Percentiles rank a stretch among this genome's conserved stretches.
Evolutionary conservation across 2,113 vertebrate species (phyloP).

Genomic region (Jaculus jaculus): DNA sequence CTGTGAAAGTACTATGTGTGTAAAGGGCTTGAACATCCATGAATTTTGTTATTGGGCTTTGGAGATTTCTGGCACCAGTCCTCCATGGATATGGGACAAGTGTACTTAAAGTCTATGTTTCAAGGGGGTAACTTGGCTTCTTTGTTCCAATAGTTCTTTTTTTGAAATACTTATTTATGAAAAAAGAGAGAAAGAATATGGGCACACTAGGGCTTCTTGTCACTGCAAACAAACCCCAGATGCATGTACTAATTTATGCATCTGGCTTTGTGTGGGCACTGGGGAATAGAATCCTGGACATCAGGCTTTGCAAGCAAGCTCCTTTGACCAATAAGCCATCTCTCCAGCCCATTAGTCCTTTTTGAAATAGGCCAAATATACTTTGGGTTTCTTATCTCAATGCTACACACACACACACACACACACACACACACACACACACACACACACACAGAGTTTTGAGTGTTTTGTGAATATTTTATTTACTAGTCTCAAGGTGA

Average conservation of each 20-base stretch:
- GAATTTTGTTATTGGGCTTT: neutral
- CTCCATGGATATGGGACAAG: neutral
- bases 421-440: neutral
- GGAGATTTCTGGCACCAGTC: neutral
- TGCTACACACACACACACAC: neutral
- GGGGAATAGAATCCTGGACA: too few relatives aligned
- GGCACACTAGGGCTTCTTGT: too few relatives aligned
- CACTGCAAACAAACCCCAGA: too few relatives aligned
- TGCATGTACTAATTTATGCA: too few relatives aligned
- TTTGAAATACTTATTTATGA: too few relatives aligned
- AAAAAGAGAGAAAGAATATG: too few relatives aligned
- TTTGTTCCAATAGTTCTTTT: neutral
- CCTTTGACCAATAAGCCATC: too few relatives aligned
- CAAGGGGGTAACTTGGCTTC: neutral
- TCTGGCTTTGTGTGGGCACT: too few relatives aligned
- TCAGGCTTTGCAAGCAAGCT: too few relatives aligned
- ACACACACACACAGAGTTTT: neutral
- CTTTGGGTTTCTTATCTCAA: slow-evolving; percentile 44
- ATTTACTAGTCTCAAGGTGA: neutral
- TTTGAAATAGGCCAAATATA: slow-evolving; percentile 28
- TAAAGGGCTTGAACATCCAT: neutral
- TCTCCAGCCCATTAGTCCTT: neutral
- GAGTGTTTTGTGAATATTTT: slow-evolving; percentile 45
- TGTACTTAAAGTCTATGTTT: slow-evolving; percentile 25
- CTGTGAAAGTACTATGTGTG: neutral